These are phyloP conservation scores for Busseola fusca DNA, from an alignment of 2,888 invertebrate species.

Conservation along the genomic window DNA sequence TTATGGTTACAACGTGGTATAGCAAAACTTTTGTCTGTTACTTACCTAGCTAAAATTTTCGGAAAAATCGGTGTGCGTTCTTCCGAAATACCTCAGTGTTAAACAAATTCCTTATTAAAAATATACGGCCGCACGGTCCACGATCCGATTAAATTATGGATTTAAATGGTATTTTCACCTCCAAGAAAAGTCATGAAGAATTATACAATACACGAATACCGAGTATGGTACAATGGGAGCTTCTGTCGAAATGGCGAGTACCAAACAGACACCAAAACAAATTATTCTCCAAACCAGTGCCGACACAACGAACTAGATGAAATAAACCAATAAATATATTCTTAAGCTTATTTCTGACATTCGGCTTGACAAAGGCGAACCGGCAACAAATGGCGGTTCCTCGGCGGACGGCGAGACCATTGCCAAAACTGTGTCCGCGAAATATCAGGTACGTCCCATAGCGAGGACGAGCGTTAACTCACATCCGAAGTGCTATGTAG, in stretches of 20 bases:
- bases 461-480: constrained; percentile 29
- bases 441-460: constrained; percentile 54
- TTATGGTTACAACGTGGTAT: not conserved
- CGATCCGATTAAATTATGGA: too few species aligned
- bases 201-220: not conserved
- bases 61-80: not conserved
- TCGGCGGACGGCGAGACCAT: constrained; percentile 24
- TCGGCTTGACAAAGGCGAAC: constrained; percentile 44
- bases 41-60: not conserved
- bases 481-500: constrained; percentile 54
- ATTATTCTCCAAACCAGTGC: constrained; percentile 28
- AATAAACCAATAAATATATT: constrained; percentile 57
- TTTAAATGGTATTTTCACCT: not conserved
- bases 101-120: constrained; percentile 22
- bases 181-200: not conserved
- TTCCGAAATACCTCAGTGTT: constrained; percentile 4
- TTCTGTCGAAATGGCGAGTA: not conserved
- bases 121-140: not conserved
- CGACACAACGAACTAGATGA: constrained; percentile 40
- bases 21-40: not conserved
- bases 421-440: constrained; percentile 59
- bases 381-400: constrained; percentile 52
- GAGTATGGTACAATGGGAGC: not conserved
- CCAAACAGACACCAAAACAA: constrained; percentile 12
- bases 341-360: constrained; percentile 47